phyloP scores from a whole-genome alignment of 2,888 invertebrate genomes.

The Tubulanus polymorphus region DNA sequence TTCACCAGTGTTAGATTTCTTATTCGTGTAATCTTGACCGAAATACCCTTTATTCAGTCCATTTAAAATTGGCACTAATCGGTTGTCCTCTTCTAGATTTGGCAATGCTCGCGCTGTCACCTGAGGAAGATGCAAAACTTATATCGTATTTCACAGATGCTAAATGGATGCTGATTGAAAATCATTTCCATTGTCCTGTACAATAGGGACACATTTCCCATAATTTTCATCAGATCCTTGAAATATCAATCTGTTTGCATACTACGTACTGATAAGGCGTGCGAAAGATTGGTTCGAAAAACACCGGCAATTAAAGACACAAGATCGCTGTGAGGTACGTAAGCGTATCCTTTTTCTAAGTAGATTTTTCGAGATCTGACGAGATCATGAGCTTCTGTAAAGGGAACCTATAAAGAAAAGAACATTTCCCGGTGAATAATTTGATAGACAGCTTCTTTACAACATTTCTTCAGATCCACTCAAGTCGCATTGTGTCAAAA shows the following conservation, averaged over 20 bases:
- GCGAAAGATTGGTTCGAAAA: conserved; percentile 69
- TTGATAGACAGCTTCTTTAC: neutral
- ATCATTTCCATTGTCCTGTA: conserved; percentile 7
- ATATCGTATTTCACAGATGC: neutral
- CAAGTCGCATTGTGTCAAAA: no score
- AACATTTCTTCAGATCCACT: neutral
- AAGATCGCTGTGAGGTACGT: conserved; percentile 79
- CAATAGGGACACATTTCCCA: conserved; percentile 2
- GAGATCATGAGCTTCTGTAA: conserved; percentile 80
- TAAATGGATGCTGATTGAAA: neutral
- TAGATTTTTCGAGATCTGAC: conserved; percentile 75
- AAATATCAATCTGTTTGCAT: no score
- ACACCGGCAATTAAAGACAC: conserved; percentile 75
- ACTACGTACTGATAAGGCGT: conserved; percentile 61
- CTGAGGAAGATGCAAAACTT: conserved; percentile 50
- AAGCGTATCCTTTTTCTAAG: conserved; percentile 77
- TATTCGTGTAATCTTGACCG: conserved; percentile 69
- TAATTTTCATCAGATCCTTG: conserved; percentile 1
- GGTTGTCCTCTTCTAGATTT: conserved; percentile 77
- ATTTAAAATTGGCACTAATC: conserved; percentile 68
- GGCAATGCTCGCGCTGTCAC: conserved; percentile 65
- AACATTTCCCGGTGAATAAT: neutral
- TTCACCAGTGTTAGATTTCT: conserved; percentile 41
- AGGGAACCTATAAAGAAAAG: conserved; percentile 75
- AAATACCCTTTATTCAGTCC: conserved; percentile 77